Base-by-base conservation (phyloP, 2,113 vertebrate species). In the Perca fluviatilis region DNA sequence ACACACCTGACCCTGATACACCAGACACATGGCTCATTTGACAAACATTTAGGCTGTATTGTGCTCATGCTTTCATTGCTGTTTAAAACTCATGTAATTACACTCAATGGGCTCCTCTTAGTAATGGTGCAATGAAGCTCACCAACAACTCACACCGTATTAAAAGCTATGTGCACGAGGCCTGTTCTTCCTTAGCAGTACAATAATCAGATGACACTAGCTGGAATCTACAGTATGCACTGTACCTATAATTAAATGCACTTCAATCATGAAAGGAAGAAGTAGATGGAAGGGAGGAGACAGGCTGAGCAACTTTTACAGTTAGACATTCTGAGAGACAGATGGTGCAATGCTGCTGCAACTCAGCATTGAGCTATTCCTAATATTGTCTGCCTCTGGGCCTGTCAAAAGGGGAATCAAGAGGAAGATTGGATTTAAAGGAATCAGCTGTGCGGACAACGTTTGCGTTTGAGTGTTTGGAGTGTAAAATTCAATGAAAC, bases 311-410 rank as follows among this genome's bases (percentile, higher is more conserved):
- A 54, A 76, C 70, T 54, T 50, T 72, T 79, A 50, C 1, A 1
- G 43, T 19, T 63, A 71, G 46, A 78, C 54, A 83, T 51, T 21
- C 50, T 23, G 23, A 63, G 65, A 87, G 65, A 86, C 61, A 65
- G 66, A 79, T 88, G 80, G 57, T 86, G 86, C 75, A 86, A 82
- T 74, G 77, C n/a, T 67, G 57, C 25, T 81, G 83, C 65, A 88
- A 82, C 70, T 63, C 58, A 40, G 65, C 50, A 36, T 57, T 33
- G 53, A 67, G 60, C 36, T 70, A 46, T 74, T 68, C 64, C 27
- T 66, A 66, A 77, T 70, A 71, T 61, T 66, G 77, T 69, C 19
- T 77, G 46, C 75, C 76, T 70, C 30, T 33, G 33, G 50, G 51
- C 30, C 58, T 83, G 47, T 84, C 61, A 74, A 62, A n/a, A n/a